These are phyloP conservation scores for Orthonyx spaldingii DNA, from an alignment of 2,113 vertebrate species.

Conservation along the genomic window DNA sequence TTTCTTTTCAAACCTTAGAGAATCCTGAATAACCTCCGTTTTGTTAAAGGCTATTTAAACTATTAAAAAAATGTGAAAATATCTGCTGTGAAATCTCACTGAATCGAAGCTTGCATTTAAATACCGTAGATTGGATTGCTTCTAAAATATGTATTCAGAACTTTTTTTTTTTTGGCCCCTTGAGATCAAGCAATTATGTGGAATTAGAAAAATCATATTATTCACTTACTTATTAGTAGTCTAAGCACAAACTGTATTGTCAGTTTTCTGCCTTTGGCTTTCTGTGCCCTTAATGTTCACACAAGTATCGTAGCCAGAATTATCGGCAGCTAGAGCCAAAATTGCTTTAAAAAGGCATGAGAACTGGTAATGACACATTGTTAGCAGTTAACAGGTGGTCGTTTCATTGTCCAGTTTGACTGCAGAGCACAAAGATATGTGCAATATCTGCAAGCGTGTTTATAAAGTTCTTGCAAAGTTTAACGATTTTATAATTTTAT, in stretches of 20 bases:
- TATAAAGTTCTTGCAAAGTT: conserved; percentile 68
- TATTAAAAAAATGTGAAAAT: conserved; percentile 50
- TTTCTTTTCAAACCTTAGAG: conserved; percentile 44
- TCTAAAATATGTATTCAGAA: conserved; percentile 65
- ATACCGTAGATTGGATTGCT: conserved; percentile 52
- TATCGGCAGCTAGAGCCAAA: conserved; percentile 77
- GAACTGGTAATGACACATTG: conserved; percentile 77
- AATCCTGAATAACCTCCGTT: conserved; percentile 46
- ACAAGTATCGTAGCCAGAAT: conserved; percentile 79
- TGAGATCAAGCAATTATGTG: conserved; percentile 71
- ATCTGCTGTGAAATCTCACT: conserved; percentile 36
- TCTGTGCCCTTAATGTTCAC: conserved; percentile 79
- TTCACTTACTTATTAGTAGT: conserved; percentile 76
- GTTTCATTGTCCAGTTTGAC: conserved; percentile 81
- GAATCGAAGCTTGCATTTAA: conserved; percentile 54
- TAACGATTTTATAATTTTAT: conserved; percentile 53
- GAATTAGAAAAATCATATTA: conserved; percentile 73
- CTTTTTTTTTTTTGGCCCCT: conserved; percentile 66
- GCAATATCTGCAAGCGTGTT: conserved; percentile 65
- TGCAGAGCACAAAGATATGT: conserved; percentile 71
- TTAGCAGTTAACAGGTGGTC: conserved; percentile 84
- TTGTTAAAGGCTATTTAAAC: conserved; percentile 50
- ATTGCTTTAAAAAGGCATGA: conserved; percentile 78
- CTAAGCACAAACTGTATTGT: conserved; percentile 77
- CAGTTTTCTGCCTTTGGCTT: conserved; percentile 80